Base-by-base conservation (phyloP, 37 sponge, comb jelly and placozoan genomes). In the Chondrilla cf. caribensis region DNA sequence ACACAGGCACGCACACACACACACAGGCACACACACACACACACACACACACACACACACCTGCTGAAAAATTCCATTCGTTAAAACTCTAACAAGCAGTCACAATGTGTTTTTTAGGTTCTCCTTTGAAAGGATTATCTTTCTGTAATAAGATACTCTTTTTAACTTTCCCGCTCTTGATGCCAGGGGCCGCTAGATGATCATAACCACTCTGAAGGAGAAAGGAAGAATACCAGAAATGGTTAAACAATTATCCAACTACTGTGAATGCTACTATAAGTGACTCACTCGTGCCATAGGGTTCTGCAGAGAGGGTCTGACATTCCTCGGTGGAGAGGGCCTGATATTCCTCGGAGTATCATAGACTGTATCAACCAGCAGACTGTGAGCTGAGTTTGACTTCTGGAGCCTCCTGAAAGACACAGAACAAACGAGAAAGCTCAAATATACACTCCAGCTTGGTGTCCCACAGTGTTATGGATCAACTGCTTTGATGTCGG, bases 161-260 rank as follows among this genome's bases (percentile, higher is more conserved):
- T 47, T 47, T 47, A 14, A 9, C 64, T 62, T 62, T 62, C 64
- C 29, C 29, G 25, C 29, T 24, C 44, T 73, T 73, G 38, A 73
- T 22, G 9, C 76, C 76, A n/a, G 76, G 76, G 21, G 41, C 40
- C 1, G 29, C 76, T 43, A 73, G 40, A 38, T 73, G 76, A 40
- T 73, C 76, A 40, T 73, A 73, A 2, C 76, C 76, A 73, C 5
- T 73, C 76, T 73, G 43, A 73, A 38, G 6, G 38, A 33, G 28
- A 37, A 70, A 24, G 40, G 19, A 2, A 38, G 6, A 18, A 28
- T 7, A 28, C 5, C 22, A 47, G 68, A 33, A 67, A 5, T 1
- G 32, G 1, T n/a, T n/a, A n/a, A n/a, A n/a, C n/a, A n/a, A n/a
- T n/a, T n/a, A 62, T 62, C 29, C 25, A 29, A 62, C 29, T 15